A percentile compares a stretch with the other conserved stretches of the same genome.
These are phyloP conservation scores for Pseudonaja textilis DNA, from an alignment of 2,113 vertebrate genomes.

Conservation along the genomic window DNA sequence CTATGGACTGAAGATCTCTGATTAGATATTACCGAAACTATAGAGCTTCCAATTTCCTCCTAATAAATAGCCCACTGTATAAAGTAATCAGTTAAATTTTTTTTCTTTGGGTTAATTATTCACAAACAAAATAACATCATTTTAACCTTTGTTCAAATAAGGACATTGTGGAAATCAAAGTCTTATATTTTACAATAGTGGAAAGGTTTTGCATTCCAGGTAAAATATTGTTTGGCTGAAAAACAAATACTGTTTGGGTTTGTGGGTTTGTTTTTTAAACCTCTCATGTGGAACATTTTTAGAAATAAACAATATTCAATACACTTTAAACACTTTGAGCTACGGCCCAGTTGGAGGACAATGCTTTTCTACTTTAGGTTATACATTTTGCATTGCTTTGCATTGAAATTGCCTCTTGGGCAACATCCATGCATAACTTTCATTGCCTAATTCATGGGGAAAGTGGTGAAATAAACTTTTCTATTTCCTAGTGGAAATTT, in stretches of 20 bases:
- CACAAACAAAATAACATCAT: not conserved
- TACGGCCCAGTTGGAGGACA: slow-evolving; percentile 15
- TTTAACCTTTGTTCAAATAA: not conserved
- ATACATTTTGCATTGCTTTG: slow-evolving; percentile 3
- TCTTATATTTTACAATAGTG: not conserved
- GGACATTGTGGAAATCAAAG: not conserved
- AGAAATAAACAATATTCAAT: not conserved
- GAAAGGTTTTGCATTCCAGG: slow-evolving; percentile 5
- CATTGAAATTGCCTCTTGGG: not conserved
- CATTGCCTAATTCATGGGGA: not conserved
- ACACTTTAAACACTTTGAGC: not conserved
- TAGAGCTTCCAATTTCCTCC: not conserved
- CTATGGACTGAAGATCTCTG: not conserved
- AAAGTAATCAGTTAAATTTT: not conserved
- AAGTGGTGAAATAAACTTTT: not conserved
- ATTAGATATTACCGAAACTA: not conserved
- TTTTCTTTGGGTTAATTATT: not conserved
- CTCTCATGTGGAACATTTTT: slow-evolving; percentile 7
- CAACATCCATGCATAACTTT: slow-evolving; percentile 10
- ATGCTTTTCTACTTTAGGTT: not conserved
- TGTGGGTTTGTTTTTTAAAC: slow-evolving; percentile 4
- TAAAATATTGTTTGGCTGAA: not conserved
- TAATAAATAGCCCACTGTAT: not conserved
- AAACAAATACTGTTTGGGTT: slow-evolving; percentile 1
- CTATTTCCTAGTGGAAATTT: slow-evolving; percentile 18